Conservation (phyloP, 2,888 invertebrate genomes). For the Heliconius erato region DNA sequence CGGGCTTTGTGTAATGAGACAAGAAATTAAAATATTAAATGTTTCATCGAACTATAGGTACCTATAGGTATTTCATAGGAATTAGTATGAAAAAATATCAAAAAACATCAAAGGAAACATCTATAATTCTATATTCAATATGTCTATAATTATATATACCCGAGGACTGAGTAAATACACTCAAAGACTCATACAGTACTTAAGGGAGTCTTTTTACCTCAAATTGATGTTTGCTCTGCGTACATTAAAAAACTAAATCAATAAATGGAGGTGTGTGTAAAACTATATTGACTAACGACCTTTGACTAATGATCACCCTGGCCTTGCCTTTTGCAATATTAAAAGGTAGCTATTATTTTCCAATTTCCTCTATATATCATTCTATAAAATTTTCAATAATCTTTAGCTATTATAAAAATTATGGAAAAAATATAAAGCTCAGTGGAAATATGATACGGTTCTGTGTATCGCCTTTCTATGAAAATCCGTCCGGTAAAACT, state of each 20-base stretch:
- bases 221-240: conserved; percentile 47
- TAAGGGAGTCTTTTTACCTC: conserved; percentile 38
- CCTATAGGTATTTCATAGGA: too few species aligned
- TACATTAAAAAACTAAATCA: conserved; percentile 49
- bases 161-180: neutral
- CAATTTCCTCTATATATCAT: conserved; percentile 38
- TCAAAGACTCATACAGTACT: conserved; percentile 29
- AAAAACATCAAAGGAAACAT: neutral
- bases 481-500: too few species aligned
- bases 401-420: neutral
- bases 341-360: conserved; percentile 42
- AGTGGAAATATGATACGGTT: neutral
- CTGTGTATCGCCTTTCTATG: too few species aligned
- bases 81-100: too few species aligned
- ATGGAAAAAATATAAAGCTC: neutral
- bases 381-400: neutral
- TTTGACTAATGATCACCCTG: conserved; percentile 49
- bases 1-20: too few species aligned
- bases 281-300: conserved; percentile 51
- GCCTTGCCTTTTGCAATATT: conserved; percentile 45
- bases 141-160: too few species aligned
- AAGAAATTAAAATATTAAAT: too few species aligned
- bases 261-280: conserved; percentile 47
- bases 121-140: neutral
- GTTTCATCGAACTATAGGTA: too few species aligned